These are phyloP conservation scores for Marronus borbonicus DNA, from an alignment of 2,888 invertebrate species.

Conservation along the genomic window DNA sequence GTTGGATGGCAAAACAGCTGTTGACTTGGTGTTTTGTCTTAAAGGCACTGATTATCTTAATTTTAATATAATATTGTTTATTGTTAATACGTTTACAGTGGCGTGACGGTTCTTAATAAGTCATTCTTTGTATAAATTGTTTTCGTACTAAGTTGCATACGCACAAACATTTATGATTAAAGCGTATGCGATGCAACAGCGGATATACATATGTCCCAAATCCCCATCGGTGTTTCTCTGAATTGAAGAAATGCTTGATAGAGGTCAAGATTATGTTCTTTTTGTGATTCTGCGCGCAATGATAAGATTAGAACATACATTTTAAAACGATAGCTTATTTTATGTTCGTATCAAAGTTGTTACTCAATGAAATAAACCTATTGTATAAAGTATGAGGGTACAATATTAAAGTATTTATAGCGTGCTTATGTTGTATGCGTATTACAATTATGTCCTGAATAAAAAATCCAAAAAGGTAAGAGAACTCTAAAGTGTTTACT, in stretches of 20 bases:
- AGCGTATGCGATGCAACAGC: no score
- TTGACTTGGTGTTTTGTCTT: constrained; percentile 28
- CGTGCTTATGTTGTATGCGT: no score
- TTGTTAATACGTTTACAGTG: constrained; percentile 2
- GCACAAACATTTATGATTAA: constrained; percentile 10
- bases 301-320: no score
- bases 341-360: no score
- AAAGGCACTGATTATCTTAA: constrained; percentile 30
- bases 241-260: neutral
- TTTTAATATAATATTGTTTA: constrained; percentile 12
- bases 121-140: neutral
- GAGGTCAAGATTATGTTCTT: neutral
- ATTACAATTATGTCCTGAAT: no score
- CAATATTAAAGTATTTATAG: no score
- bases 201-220: constrained; percentile 5
- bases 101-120: constrained; percentile 9
- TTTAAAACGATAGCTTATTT: no score
- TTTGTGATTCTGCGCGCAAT: no score
- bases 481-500: no score
- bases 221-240: constrained; percentile 3
- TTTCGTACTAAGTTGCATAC: neutral
- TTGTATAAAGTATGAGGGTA: no score
- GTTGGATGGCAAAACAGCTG: constrained; percentile 21
- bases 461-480: no score
- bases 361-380: no score